Conservation (phyloP, 2,113 vertebrate genomes). For the Hyaena hyaena region DNA sequence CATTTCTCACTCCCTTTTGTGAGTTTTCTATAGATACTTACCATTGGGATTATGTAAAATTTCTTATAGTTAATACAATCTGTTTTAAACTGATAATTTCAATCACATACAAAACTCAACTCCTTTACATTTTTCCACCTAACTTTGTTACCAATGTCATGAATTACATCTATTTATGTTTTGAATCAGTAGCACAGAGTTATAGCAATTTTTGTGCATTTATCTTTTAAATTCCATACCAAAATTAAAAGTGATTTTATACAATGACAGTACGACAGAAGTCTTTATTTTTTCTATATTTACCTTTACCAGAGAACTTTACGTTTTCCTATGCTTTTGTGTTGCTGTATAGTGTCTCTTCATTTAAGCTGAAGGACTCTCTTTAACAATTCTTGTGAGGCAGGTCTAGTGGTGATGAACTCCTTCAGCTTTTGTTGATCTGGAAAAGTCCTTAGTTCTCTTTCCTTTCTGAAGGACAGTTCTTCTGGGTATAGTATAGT, state of each 20-base stretch:
- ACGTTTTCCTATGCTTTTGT: neutral
- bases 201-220: neutral
- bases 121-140: neutral
- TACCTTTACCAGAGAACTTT: neutral
- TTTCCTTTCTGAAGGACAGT: neutral
- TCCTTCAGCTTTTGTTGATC: neutral
- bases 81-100: neutral
- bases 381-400: slow-evolving; percentile 10
- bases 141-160: neutral
- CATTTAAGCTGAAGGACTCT: neutral
- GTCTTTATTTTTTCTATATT: slow-evolving; percentile 23
- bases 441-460: neutral
- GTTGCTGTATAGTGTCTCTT: neutral
- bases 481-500: neutral
- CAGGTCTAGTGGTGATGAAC: neutral
- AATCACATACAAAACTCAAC: neutral
- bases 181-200: neutral
- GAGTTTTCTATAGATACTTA: neutral
- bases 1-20: slow-evolving; percentile 9
- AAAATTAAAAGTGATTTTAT: neutral
- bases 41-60: neutral
- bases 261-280: neutral
- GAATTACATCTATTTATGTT: neutral
- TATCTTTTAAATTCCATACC: neutral
- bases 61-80: neutral